A percentile compares a stretch with the other conserved stretches of the same genome.
Conservation (phyloP, 1,140 invertebrate species). For the Danaus melanippus region DNA sequence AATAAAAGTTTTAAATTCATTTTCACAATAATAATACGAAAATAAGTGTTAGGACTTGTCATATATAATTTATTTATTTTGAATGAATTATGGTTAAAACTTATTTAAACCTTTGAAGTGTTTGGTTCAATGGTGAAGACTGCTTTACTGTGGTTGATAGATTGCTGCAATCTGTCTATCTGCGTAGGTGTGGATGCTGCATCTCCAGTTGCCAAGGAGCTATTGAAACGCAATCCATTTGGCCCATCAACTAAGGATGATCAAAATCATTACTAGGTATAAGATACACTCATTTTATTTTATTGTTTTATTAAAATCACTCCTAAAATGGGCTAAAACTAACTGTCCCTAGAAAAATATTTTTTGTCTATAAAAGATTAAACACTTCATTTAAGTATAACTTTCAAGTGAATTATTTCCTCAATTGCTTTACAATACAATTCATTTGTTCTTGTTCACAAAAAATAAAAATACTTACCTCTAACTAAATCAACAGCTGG, state of each 20-base stretch:
- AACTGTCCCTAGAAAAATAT: too few relatives aligned
- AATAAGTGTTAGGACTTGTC: background rate
- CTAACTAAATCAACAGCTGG: slow-evolving; percentile 58
- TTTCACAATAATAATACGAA: too few relatives aligned
- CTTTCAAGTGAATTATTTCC: slow-evolving; percentile 7
- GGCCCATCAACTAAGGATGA: slow-evolving; percentile 62
- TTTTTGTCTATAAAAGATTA: too few relatives aligned
- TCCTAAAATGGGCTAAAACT: too few relatives aligned
- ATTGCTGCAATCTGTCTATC: slow-evolving; percentile 52
- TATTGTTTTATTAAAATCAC: too few relatives aligned
- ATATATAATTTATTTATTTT: background rate
- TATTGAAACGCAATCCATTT: slow-evolving; percentile 69
- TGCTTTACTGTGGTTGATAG: slow-evolving; percentile 72
- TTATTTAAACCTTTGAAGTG: slow-evolving; percentile 57
- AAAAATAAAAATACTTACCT: slow-evolving; percentile 34
- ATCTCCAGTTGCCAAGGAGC: slow-evolving; percentile 48
- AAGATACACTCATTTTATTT: too few relatives aligned
- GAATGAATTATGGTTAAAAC: background rate
- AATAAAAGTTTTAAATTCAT: too few relatives aligned
- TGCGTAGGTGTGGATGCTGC: slow-evolving; percentile 42
- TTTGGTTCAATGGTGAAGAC: slow-evolving; percentile 74
- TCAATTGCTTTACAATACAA: too few relatives aligned
- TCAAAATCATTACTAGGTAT: too few relatives aligned
- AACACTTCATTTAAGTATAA: too few relatives aligned
- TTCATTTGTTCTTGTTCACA: slow-evolving; percentile 1